Base-by-base conservation (phyloP, 2,888 invertebrate species). In the Volucella inflata region DNA sequence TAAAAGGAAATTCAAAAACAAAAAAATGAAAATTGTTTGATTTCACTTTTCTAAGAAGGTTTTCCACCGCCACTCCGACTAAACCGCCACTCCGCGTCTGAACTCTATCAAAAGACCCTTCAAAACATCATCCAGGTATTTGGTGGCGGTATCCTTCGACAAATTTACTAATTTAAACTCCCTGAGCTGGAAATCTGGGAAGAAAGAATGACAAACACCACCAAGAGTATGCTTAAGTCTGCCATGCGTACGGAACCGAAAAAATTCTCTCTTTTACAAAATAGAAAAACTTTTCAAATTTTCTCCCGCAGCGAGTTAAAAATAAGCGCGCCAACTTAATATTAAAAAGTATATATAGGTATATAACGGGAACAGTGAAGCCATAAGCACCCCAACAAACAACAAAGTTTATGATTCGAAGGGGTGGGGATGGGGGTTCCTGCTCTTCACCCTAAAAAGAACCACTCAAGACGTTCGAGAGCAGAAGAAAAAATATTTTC, bases 211-310 rank as follows among this genome's bases (percentile, higher is more conserved):
- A 30, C 30, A 30, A 30, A 4, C 71, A 62, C n/a, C 62, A 42
- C 17, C 62, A n/a, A 53, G 8, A n/a, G 48, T 8, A 11, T 42
- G 10, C 46, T 62, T 40, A 64, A 46, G 21, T 64, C 76, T 36
- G 36, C 68, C 64, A 2, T 75, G 70, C 59, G 51, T 65, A 57
- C 10, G 16, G 50, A 55, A 36, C 14, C 14, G 30, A 48, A 67
- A 71, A 62, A 82, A 36, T 8, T 59, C 38, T 55, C 48, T 48
- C 6, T 21, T 48, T 46, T 57, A 16, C 48, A 36, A 82, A 82
- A 82, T 82, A 82, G 77, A 77, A 82, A 82, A 82, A 82, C 82
- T 82, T 82, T 82, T 82, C 82, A 82, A 82, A 82, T 82, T 82
- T 82, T 77, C 82, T 67, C 30, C 30, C 77, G 60, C 77, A 65